Base-by-base conservation (phyloP, 2,113 vertebrate genomes). In the Eretmochelys imbricata region DNA sequence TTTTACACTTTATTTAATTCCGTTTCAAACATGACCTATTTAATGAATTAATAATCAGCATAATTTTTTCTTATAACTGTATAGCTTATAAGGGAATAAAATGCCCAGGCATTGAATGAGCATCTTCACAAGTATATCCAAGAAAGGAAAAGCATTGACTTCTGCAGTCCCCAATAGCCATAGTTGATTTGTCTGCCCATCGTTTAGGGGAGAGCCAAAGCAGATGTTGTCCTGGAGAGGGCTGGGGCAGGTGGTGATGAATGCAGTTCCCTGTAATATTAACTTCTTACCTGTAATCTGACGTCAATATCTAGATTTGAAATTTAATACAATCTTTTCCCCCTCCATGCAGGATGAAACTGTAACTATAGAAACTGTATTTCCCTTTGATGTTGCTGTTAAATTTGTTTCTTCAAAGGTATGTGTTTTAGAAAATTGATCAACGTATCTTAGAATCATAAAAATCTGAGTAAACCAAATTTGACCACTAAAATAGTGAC, bases 371-470 rank as follows among this genome's bases (percentile, higher is more conserved):
- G 99, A 99, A 96, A 99, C 99, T 0, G 98, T 99, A 35, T 98
- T 99, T 96, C 99, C 99, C 16, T 99, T 99, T 95, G 99, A 99
- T n/a, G 99, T 99, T 75, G 98, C 99, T 2, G 98, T 99, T 89
- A 99, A 99, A 97, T 99, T 99, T 98, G 98, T 99, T 27, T 99
- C 99, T 50, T 98, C 98, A 35, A 99, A 99, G 99, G 99, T 99
- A 94, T 1, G 98, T 94, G 50, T 88, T 88, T 87, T 46, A 19
- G 53, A 59, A 90, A 94, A 81, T 31, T 31, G 75, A 42, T 78
- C 87, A 46, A 3, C 86, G 57, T 93, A 10, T 79, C 10, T 90
- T 84, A 9, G 59, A 90, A 49, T 88, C 5, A 1, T 3, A 53
- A n/a, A 6, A 25, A 42, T 83, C 76, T 20, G 4, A 10, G 14